A percentile compares a stretch with the other conserved stretches of the same genome.
phyloP scores from a whole-genome alignment of 2,113 vertebrate species.

The Ibidorhyncha struthersii region DNA sequence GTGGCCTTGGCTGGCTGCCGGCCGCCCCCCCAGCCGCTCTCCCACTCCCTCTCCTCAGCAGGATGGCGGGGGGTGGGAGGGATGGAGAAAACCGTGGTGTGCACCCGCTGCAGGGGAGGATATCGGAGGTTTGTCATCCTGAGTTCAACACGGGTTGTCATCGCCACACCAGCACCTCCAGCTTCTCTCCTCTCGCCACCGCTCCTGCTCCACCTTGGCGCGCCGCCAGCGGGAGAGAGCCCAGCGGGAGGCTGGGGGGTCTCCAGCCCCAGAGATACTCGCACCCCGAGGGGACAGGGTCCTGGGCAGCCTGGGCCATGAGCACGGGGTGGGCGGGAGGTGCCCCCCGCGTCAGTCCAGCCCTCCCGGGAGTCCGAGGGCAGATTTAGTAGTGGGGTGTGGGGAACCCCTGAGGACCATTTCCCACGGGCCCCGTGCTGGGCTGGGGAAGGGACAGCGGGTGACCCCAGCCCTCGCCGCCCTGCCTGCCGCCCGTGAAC shows the following conservation, averaged over 20 bases:
- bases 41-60: neutral
- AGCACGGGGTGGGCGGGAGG: accelerated
- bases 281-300: accelerated
- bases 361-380: neutral
- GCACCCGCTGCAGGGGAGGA: neutral
- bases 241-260: too few relatives aligned
- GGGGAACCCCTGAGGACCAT: neutral
- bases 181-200: neutral
- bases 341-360: neutral
- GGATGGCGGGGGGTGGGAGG: neutral
- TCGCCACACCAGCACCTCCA: neutral
- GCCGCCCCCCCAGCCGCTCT: neutral
- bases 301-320: neutral
- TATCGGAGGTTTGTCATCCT: accelerated
- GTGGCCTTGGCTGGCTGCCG: neutral
- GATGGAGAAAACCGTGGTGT: accelerated
- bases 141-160: accelerated
- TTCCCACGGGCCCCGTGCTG: neutral
- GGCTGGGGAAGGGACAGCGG: neutral
- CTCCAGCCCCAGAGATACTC: neutral
- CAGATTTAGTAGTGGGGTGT: neutral
- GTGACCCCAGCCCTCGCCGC: neutral
- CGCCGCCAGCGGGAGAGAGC: neutral
- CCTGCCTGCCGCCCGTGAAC: neutral
- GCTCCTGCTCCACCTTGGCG: neutral